Conservation (phyloP, 2,888 invertebrate species). For the Phoronis australis region DNA sequence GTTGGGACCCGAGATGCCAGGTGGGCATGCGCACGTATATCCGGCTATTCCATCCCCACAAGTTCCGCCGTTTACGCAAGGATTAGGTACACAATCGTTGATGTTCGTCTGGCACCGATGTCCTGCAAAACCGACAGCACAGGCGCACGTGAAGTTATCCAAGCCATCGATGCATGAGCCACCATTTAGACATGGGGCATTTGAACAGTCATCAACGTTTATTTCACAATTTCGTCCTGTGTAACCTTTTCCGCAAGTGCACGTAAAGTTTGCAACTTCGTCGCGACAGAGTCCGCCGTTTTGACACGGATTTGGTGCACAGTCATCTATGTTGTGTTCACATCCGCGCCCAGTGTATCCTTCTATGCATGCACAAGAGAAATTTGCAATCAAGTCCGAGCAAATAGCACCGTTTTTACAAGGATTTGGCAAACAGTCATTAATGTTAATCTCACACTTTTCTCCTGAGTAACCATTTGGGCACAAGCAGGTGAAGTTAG, state of each 20-base stretch:
- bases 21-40: too few relatives aligned
- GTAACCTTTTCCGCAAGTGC: constrained; percentile 7
- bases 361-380: constrained; percentile 27
- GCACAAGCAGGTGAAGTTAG: constrained; percentile 70
- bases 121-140: too few relatives aligned
- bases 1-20: too few relatives aligned
- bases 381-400: constrained; percentile 8
- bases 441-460: constrained; percentile 61
- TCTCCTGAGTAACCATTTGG: constrained; percentile 72
- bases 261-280: constrained; percentile 9
- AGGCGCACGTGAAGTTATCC: constrained; percentile 13
- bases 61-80: too few relatives aligned
- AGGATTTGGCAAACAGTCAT: constrained; percentile 41
- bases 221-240: constrained; percentile 7
- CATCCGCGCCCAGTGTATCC: constrained; percentile 17
- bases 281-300: constrained; percentile 13
- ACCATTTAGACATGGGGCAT: constrained; percentile 13
- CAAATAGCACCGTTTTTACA: constrained; percentile 56
- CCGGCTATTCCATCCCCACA: too few relatives aligned
- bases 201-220: constrained; percentile 12
- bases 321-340: constrained; percentile 7
- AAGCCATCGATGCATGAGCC: constrained; percentile 11
- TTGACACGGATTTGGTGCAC: constrained; percentile 9
- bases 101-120: too few relatives aligned
- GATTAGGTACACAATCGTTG: too few relatives aligned